phyloP scores from a whole-genome alignment of 2,888 invertebrate genomes.

The Drosophila paranaensis region DNA sequence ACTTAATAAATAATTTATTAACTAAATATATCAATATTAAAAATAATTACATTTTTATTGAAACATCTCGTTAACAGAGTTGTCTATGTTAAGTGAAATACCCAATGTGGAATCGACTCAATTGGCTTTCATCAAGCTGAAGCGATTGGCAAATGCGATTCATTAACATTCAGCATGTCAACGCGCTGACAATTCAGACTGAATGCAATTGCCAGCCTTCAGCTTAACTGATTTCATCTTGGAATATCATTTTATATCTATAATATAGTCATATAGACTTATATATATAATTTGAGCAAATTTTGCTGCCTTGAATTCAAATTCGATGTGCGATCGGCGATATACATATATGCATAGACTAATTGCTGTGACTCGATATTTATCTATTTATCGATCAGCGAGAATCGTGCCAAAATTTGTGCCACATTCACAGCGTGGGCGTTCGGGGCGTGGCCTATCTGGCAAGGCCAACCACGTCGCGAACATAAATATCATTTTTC shows the following conservation, averaged over 20 bases:
- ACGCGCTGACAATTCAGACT: slow-evolving; percentile 58
- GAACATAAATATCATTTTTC: slow-evolving; percentile 45
- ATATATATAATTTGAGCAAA: slow-evolving; percentile 37
- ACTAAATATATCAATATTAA: too few species aligned
- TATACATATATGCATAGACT: slow-evolving; percentile 54
- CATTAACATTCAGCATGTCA: slow-evolving; percentile 74
- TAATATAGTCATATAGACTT: slow-evolving; percentile 27
- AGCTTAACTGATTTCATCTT: slow-evolving; percentile 69
- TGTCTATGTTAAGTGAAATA: not conserved
- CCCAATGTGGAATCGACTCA: not conserved
- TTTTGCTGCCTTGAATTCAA: slow-evolving; percentile 55
- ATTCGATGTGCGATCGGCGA: slow-evolving; percentile 54
- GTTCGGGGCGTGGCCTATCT: slow-evolving; percentile 18
- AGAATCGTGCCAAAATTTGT: slow-evolving; percentile 70
- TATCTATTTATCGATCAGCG: slow-evolving; percentile 45
- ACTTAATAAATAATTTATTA: not conserved
- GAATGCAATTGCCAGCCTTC: slow-evolving; percentile 67
- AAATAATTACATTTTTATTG: too few species aligned
- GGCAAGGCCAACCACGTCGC: slow-evolving; percentile 44
- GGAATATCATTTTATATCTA: slow-evolving; percentile 54
- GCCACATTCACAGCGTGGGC: slow-evolving; percentile 55
- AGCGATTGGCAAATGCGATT: slow-evolving; percentile 37
- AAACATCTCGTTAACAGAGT: too few species aligned
- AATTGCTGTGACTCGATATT: slow-evolving; percentile 56
- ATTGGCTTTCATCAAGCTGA: slow-evolving; percentile 45